Percentiles rank a stretch among this genome's conserved stretches.
Conservation (phyloP, 2,888 invertebrate genomes). For the Eilema caniola region DNA sequence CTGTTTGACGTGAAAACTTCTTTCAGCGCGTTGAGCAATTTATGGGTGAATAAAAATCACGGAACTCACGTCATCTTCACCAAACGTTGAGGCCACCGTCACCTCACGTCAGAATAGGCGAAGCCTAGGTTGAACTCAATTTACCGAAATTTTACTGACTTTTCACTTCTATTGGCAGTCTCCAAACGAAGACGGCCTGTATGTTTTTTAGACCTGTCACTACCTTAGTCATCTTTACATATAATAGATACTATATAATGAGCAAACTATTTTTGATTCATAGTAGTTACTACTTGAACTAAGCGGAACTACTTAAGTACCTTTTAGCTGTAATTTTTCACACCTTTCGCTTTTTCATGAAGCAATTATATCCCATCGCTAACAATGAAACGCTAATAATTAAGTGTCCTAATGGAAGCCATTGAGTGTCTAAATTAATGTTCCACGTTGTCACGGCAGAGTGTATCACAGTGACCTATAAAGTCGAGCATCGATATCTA, state of each 20-base stretch:
- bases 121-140: no score
- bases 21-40: no score
- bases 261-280: background rate
- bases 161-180: no score
- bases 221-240: background rate
- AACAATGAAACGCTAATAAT: constrained; percentile 38
- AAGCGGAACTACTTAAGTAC: background rate
- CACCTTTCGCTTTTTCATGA: constrained; percentile 21
- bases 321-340: constrained; percentile 13
- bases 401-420: constrained; percentile 53
- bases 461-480: constrained; percentile 52
- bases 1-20: no score
- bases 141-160: no score
- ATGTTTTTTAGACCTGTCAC: background rate
- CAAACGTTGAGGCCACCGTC: no score
- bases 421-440: constrained; percentile 51
- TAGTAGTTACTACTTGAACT: background rate
- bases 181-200: no score
- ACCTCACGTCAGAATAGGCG: no score
- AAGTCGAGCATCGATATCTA: constrained; percentile 31
- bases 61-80: no score
- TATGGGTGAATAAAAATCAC: no score
- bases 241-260: background rate
- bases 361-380: constrained; percentile 15
- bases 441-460: constrained; percentile 33